Conservation (phyloP, 2,888 invertebrate genomes). For the Phaedon cochleariae region DNA sequence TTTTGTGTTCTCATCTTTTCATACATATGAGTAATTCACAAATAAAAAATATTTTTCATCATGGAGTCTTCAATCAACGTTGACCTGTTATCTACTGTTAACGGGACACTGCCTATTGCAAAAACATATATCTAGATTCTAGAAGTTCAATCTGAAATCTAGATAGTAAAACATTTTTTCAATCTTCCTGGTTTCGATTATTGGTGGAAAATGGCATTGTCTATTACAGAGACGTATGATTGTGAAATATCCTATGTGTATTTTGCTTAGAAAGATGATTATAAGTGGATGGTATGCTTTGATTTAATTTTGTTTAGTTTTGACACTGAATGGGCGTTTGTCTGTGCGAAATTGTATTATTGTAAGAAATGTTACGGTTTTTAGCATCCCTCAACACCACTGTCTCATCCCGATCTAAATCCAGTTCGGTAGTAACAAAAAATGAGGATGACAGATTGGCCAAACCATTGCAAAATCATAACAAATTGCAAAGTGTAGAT, state of each 20-base stretch:
- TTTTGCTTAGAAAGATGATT: constrained; percentile 29
- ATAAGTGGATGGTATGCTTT: constrained; percentile 35
- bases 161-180: no score
- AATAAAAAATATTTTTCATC: no score
- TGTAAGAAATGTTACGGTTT: constrained; percentile 63
- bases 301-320: constrained; percentile 15
- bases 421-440: constrained; percentile 69
- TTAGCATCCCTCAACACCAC: constrained; percentile 80
- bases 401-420: constrained; percentile 76
- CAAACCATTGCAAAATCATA: constrained; percentile 55
- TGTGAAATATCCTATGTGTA: constrained; percentile 16
- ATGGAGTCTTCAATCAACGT: no score
- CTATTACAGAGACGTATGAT: no score
- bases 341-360: constrained; percentile 44
- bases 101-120: no score
- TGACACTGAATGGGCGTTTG: constrained; percentile 40
- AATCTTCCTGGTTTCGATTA: no score
- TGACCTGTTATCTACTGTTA: no score
- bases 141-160: no score
- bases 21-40: no score
- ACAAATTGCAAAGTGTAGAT: constrained; percentile 56
- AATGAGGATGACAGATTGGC: constrained; percentile 62
- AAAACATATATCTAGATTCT: no score
- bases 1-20: no score
- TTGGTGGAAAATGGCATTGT: no score